Conservation (phyloP, 2,113 vertebrate genomes). For the Platichthys flesus region DNA sequence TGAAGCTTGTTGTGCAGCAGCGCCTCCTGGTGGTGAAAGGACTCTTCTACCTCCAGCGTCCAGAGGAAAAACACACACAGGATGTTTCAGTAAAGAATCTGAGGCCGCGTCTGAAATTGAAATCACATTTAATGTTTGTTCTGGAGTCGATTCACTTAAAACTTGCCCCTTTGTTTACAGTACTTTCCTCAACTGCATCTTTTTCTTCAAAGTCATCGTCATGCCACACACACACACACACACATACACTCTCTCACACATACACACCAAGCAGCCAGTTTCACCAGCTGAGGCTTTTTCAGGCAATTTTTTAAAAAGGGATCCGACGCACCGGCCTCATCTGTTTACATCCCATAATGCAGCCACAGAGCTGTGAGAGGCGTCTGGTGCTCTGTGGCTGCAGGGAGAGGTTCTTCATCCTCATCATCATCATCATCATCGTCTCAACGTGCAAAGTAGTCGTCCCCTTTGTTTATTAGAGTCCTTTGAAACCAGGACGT, state of each 20-base stretch:
- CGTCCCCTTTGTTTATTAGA: constrained; percentile 65
- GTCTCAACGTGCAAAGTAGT: constrained; percentile 34
- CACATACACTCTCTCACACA: constrained; percentile 21
- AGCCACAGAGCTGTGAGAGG: constrained; percentile 50
- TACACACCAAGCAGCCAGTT: constrained; percentile 54
- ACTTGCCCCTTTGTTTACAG: constrained; percentile 76
- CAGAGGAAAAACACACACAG: too few species aligned
- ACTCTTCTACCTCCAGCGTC: background rate
- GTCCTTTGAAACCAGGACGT: constrained; percentile 66
- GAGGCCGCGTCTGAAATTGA: constrained; percentile 58
- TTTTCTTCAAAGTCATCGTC: constrained; percentile 47
- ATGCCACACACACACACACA: constrained; percentile 17
- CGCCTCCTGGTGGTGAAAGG: constrained; percentile 51
- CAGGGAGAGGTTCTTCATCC: constrained; percentile 23
- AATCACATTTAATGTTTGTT: constrained; percentile 87
- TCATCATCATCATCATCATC: too few species aligned
- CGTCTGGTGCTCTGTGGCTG: constrained; percentile 23
- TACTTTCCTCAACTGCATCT: constrained; percentile 55
- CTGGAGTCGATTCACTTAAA: constrained; percentile 80
- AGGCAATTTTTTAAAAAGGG: constrained; percentile 57
- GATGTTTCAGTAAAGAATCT: background rate
- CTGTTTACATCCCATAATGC: constrained; percentile 24
- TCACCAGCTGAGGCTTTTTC: constrained; percentile 64
- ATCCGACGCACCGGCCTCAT: constrained; percentile 32
- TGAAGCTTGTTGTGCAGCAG: constrained; percentile 6